Evolutionary conservation across 92 coral and sea anemone genomes (phyloP), one percentile per base, ranked within the genome.

Genomic region (Epizoanthus ramosus): DNA sequence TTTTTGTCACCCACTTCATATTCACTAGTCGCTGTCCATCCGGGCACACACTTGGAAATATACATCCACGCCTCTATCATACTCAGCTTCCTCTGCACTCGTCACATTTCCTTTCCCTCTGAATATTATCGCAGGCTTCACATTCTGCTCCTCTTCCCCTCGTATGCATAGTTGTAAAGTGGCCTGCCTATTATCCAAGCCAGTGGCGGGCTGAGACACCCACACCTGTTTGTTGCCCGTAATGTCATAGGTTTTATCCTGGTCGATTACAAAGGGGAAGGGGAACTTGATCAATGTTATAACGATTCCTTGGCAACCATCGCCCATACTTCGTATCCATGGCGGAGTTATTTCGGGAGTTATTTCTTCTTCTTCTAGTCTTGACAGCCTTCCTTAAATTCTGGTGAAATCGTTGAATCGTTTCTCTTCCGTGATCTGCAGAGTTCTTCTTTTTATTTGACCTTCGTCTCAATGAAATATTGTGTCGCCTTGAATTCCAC

Each of bases 121-220:
- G 63, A 88, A 88, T 43, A 85, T 57, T 58, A 88, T 56, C 14
- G 86, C 85, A n/a, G 92, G 92, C 66, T 88, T 88, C 33, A 88
- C 92, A 22, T 79, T 31, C 68, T 88, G 92, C 52, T 80, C 79
- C 7, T 86, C 89, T 50, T 79, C 92, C 15, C 75, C 89, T 63
- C 75, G 43, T 47, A 88, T 88, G 57, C 86, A 85, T 4, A 88
- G 89, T 70, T 88, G 86, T 57, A 88, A 61, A 22, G 93, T 83
- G 67, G 93, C 80, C 52, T 45, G 52, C 53, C 87, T 60, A 66
- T 81, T 87, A 65, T 87, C 87, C 63, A 87, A 73, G 83, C 90
- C 86, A 58, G 87, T 64, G 79, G 90, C 81, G 24, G 90, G 90
- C 86, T 87, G 90, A n/a, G 90, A 87, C 58, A 87, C 90, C 90